phyloP scores from a whole-genome alignment of 2,888 invertebrate genomes.

The Elysia crispata region DNA sequence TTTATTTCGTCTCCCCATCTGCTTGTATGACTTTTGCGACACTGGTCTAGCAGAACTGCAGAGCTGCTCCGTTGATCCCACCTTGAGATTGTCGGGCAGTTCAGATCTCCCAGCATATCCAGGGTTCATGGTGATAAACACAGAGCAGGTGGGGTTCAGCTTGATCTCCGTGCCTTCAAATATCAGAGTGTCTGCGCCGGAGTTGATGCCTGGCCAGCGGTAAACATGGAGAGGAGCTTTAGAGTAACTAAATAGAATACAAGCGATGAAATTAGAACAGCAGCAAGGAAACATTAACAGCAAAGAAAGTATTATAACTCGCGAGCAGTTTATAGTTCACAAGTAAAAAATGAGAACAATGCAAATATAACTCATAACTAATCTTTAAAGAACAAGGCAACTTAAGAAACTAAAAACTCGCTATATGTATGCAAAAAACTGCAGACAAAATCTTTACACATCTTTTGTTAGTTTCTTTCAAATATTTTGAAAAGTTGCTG shows the following conservation, averaged over 20 bases:
- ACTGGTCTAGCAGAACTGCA: neutral
- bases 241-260: too few species aligned
- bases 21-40: too few species aligned
- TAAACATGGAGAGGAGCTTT: neutral
- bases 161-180: conserved; percentile 91
- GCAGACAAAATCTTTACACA: too few species aligned
- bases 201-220: conserved; percentile 60
- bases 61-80: conserved; percentile 45
- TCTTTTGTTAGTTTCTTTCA: too few species aligned
- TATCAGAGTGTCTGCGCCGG: conserved; percentile 64
- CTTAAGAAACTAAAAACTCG: too few species aligned
- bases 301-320: neutral
- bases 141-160: conserved; percentile 89
- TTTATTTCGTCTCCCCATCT: neutral
- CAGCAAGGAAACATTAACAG: neutral
- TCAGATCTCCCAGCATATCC: conserved; percentile 96
- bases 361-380: too few species aligned
- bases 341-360: too few species aligned
- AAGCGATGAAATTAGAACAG: neutral
- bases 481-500: too few species aligned
- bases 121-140: conserved; percentile 97
- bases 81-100: conserved; percentile 94
- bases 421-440: too few species aligned
- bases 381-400: too few species aligned
- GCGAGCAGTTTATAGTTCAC: too few species aligned